Conservation (phyloP, 2,113 vertebrate genomes). For the Hystrix brachyura region DNA sequence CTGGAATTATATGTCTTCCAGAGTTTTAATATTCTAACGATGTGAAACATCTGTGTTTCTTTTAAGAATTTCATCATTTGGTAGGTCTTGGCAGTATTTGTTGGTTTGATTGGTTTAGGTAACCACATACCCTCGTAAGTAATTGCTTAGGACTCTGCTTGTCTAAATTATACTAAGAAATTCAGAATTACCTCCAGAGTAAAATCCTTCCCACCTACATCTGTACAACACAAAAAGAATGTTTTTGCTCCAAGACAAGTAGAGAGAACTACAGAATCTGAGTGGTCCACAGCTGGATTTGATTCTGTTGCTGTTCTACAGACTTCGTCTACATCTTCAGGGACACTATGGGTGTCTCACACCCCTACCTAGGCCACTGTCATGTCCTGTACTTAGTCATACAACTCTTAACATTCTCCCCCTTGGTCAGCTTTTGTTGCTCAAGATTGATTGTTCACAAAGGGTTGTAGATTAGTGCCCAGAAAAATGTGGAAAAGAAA, state of each 20-base stretch:
- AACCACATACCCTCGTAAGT: neutral
- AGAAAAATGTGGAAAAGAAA: neutral
- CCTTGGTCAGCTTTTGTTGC: neutral
- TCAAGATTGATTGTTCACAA: neutral
- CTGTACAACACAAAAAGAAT: neutral
- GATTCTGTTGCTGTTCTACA: neutral
- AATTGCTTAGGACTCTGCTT: neutral
- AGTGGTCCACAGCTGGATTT: fast-evolving
- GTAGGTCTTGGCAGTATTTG: neutral
- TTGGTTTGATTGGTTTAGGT: neutral
- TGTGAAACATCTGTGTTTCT: neutral
- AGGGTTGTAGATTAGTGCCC: constrained; percentile 20
- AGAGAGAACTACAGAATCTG: neutral
- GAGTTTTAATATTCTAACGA: neutral
- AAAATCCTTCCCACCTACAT: neutral
- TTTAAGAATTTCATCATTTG: neutral
- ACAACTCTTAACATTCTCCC: neutral
- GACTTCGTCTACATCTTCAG: neutral
- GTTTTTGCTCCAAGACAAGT: neutral
- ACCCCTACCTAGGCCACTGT: neutral
- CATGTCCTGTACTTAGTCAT: neutral
- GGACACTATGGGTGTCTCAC: neutral
- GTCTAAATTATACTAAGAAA: constrained; percentile 26
- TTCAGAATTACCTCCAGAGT: neutral
- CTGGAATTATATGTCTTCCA: neutral